A percentile compares a stretch with the other conserved stretches of the same genome.
Conservation (phyloP, 2,888 invertebrate genomes). For the Sinopyrophorus schimmeli region DNA sequence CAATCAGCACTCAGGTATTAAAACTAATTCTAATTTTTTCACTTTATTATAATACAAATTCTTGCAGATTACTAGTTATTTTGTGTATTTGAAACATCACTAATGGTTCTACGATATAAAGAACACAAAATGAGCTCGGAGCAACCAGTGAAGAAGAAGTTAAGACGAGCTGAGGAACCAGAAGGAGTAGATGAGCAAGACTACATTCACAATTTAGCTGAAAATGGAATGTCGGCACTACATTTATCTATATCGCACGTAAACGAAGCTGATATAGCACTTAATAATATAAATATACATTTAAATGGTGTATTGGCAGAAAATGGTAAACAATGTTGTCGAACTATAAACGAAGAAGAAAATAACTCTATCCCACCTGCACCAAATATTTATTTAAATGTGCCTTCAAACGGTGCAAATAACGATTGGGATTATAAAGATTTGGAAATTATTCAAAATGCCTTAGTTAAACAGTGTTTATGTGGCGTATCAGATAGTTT, state of each 20-base stretch:
- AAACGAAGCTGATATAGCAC: slow-evolving; percentile 49
- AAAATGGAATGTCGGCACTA: slow-evolving; percentile 52
- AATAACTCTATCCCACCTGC: slow-evolving; percentile 33
- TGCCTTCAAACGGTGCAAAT: slow-evolving; percentile 2
- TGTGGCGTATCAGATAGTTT: slow-evolving; percentile 75
- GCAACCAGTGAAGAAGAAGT: slow-evolving; percentile 84
- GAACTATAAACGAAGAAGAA: slow-evolving; percentile 34
- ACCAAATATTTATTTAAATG: slow-evolving; percentile 28
- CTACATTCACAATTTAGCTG: slow-evolving; percentile 57
- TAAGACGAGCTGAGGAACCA: slow-evolving; percentile 66
- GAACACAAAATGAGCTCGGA: slow-evolving; percentile 70
- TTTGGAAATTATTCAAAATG: slow-evolving; percentile 63
- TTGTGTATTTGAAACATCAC: slow-evolving; percentile 37
- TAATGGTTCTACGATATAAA: slow-evolving; percentile 69
- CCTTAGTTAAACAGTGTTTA: slow-evolving; percentile 75
- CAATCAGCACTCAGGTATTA: no score
- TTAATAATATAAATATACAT: slow-evolving; percentile 45
- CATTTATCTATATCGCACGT: slow-evolving; percentile 46
- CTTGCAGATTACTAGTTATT: no score
- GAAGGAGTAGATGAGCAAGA: slow-evolving; percentile 64
- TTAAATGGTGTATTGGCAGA: slow-evolving; percentile 27
- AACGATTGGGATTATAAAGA: slow-evolving; percentile 28
- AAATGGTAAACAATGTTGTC: slow-evolving; percentile 39
- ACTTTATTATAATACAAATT: no score
- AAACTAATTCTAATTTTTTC: no score